These are phyloP conservation scores for Xestobium rufovillosum DNA, from an alignment of 2,888 invertebrate species.

Conservation along the genomic window DNA sequence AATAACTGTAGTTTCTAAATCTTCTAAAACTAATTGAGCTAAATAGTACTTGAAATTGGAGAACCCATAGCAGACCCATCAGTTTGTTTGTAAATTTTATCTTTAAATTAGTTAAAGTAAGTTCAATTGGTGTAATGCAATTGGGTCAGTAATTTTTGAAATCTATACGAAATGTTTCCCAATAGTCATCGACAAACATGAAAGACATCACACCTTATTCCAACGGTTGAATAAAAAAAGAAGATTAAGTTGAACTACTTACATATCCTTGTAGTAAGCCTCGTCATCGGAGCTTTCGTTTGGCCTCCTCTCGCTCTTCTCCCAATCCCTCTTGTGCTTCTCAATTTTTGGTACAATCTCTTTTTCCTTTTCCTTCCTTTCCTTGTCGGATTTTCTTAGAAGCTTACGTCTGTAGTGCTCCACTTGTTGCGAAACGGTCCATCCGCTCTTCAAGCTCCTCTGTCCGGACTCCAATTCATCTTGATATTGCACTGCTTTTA, in stretches of 20 bases:
- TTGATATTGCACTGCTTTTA: slow-evolving; percentile 91
- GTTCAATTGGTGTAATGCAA: too few relatives aligned
- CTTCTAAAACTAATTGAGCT: too few relatives aligned
- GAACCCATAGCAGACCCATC: too few relatives aligned
- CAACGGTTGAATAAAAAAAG: too few relatives aligned
- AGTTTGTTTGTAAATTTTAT: too few relatives aligned
- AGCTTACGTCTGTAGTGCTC: slow-evolving; percentile 86
- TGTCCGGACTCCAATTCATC: slow-evolving; percentile 90
- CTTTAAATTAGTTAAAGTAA: too few relatives aligned
- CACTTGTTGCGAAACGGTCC: slow-evolving; percentile 74
- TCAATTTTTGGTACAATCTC: slow-evolving; percentile 31
- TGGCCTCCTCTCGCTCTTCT: slow-evolving; percentile 34
- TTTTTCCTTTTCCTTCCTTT: slow-evolving; percentile 37
- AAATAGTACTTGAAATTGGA: too few relatives aligned
- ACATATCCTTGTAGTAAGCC: slow-evolving; percentile 41
- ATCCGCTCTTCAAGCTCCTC: slow-evolving; percentile 62
- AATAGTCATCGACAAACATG: too few relatives aligned
- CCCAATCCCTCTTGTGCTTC: slow-evolving; percentile 39
- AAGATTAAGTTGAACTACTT: slow-evolving; percentile 35
- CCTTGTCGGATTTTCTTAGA: slow-evolving; percentile 59
- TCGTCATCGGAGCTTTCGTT: slow-evolving; percentile 39
- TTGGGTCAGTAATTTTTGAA: too few relatives aligned
- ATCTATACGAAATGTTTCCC: too few relatives aligned
- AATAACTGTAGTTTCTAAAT: too few relatives aligned
- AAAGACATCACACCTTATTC: too few relatives aligned